Evolutionary conservation across 2,888 invertebrate species (phyloP), one percentile per base, ranked within the genome.

Genomic region (Blera fallax): DNA sequence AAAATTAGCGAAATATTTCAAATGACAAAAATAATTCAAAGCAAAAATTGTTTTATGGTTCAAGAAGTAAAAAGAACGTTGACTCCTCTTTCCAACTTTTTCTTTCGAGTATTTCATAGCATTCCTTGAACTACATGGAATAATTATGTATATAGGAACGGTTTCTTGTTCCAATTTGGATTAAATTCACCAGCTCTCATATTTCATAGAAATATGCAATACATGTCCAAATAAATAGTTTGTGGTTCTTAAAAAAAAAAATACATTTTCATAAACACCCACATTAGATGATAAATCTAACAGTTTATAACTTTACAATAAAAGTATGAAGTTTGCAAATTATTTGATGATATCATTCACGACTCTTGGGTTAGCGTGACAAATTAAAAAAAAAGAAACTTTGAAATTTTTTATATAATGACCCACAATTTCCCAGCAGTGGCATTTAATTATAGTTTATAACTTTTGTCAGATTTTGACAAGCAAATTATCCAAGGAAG

Each of bases 261-360:
- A n/a, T 27, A 27, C 5, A 27, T 27, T 24, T 18, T 37, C 11
- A 11, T 18, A 34, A 58, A 62, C 60, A 52, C 60, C 69, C 43
- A 69, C 77, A 43, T 40, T 58, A 1, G 29, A 14, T 7, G 8
- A 45, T 34, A 65, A 37, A 60, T 60, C 24, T 3, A 70, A 24
- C n/a, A 11, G 32, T 50, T 37, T n/a, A 56, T 40, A 50, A 1
- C 18, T 69, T 74, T 16, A 50, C 34, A 56, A 50, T 29, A 40
- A 40, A 50, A 37, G 45, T 64, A 43, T n/a, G n/a, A 27, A 60
- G 52, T 74, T 76, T 62, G 50, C 52, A 84, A 69, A 70, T 56
- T 52, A 50, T 34, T 62, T 54, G 48, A 84, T 84, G 84, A 84
- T 58, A 79, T 84, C 84, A 84, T 70, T 74, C 48, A 45, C 58